Percentiles rank a stretch among this genome's conserved stretches.
phyloP scores from a whole-genome alignment of 1,140 invertebrate genomes.

The Trichonephila clavata region DNA sequence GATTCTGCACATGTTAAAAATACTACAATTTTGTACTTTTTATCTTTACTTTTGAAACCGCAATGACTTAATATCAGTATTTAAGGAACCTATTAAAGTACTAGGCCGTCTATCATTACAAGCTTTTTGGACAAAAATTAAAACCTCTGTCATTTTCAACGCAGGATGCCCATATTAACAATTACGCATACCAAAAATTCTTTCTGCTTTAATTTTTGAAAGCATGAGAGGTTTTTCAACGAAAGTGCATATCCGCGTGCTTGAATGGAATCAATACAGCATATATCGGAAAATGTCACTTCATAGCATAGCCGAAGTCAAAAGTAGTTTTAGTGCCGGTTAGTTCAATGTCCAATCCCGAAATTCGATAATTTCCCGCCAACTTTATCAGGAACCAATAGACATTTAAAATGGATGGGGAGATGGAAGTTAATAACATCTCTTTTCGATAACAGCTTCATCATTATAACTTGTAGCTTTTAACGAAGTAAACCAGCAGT shows the following conservation, averaged over 20 bases:
- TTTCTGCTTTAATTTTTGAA: no score
- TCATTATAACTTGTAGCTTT: constrained; percentile 16
- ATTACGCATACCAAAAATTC: no score
- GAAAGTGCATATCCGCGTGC: neutral
- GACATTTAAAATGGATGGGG: neutral
- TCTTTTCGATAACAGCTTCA: neutral
- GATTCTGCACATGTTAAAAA: no score
- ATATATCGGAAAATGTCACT: constrained; percentile 29
- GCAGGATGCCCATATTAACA: no score
- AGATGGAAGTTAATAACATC: neutral
- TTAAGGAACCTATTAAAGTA: no score
- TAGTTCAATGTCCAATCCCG: constrained; percentile 21
- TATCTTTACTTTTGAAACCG: no score
- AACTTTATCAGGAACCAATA: constrained; percentile 22
- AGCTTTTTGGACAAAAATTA: no score
- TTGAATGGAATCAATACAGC: neutral
- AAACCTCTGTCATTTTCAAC: no score
- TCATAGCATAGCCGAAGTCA: constrained; percentile 2
- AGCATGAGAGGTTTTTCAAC: neutral
- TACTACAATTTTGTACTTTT: no score
- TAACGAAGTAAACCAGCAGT: neutral
- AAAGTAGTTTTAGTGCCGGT: neutral
- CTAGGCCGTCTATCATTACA: no score
- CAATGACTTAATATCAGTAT: no score
- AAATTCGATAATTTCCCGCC: constrained; percentile 27